phyloP scores from a whole-genome alignment of 2,888 invertebrate genomes.

The Gymnosoma rotundatum region DNA sequence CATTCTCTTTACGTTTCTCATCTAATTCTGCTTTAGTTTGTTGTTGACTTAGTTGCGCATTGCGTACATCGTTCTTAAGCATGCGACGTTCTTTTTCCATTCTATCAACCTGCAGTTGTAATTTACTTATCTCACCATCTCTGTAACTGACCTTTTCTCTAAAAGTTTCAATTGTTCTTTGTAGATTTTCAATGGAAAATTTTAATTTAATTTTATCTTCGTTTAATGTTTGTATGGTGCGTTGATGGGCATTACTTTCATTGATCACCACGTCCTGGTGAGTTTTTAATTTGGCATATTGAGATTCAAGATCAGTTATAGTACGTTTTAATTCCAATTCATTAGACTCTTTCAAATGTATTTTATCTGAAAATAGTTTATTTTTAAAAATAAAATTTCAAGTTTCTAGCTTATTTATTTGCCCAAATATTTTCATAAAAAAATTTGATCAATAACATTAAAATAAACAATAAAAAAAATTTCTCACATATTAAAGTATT shows the following conservation, averaged over 20 bases:
- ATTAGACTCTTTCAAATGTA: slow-evolving; percentile 80
- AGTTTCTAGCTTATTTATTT: no score
- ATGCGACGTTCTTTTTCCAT: slow-evolving; percentile 88
- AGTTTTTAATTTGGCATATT: slow-evolving; percentile 83
- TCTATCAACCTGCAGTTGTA: slow-evolving; percentile 86
- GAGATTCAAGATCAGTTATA: slow-evolving; percentile 78
- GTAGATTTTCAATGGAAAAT: slow-evolving; percentile 87
- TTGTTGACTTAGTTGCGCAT: slow-evolving; percentile 79
- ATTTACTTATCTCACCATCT: slow-evolving; percentile 88
- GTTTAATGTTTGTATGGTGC: slow-evolving; percentile 86
- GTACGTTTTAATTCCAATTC: slow-evolving; percentile 80
- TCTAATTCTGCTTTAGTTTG: slow-evolving; percentile 80
- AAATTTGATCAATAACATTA: no score
- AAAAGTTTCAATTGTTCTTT: slow-evolving; percentile 75
- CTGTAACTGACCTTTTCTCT: slow-evolving; percentile 90
- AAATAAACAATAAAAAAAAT: no score
- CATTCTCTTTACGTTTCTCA: slow-evolving; percentile 80
- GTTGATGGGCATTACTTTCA: slow-evolving; percentile 90
- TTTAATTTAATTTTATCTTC: slow-evolving; percentile 88
- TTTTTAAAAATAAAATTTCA: no score
- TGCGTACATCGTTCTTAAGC: slow-evolving; percentile 83
- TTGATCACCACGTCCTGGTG: slow-evolving; percentile 88
- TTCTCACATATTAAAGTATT: no score
- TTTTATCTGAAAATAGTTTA: slow-evolving; percentile 77
- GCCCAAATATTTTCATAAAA: no score